Percentiles rank a stretch among this genome's conserved stretches.
Evolutionary conservation across 2,113 vertebrate species (phyloP).

Genomic region (Corythoichthys intestinalis): DNA sequence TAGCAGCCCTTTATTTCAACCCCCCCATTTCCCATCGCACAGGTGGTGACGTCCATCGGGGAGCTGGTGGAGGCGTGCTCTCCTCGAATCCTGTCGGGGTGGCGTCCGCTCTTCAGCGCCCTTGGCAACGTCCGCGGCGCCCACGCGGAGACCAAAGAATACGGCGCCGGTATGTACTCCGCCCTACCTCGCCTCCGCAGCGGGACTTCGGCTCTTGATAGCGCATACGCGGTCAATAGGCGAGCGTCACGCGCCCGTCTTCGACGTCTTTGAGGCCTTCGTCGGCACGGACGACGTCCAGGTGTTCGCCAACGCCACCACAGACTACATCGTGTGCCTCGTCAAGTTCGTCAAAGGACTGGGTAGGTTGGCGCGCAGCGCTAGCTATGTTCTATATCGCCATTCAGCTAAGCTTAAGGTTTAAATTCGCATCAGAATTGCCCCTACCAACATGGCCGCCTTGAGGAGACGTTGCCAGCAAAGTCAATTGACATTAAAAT

Average conservation of each 20-base stretch:
- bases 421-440: too few relatives aligned
- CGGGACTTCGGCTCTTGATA: not conserved
- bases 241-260: slow-evolving; percentile 91
- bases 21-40: not conserved
- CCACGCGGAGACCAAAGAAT: slow-evolving; percentile 90
- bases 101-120: slow-evolving; percentile 95
- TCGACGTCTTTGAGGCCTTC: slow-evolving; percentile 98
- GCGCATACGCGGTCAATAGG: slow-evolving; percentile 62
- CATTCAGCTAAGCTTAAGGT: too few relatives aligned
- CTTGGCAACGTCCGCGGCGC: slow-evolving; percentile 87
- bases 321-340: slow-evolving; percentile 99
- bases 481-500: too few relatives aligned
- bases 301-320: slow-evolving; percentile 95
- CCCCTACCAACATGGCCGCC: too few relatives aligned
- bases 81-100: slow-evolving; percentile 91
- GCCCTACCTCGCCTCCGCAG: not conserved
- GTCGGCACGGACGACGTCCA: slow-evolving; percentile 97
- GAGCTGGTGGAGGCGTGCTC: slow-evolving; percentile 97
- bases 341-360: slow-evolving; percentile 99
- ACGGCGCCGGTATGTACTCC: slow-evolving; percentile 80
- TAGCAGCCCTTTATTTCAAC: too few relatives aligned
- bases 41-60: slow-evolving; percentile 95
- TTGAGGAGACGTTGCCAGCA: too few relatives aligned
- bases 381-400: too few relatives aligned
- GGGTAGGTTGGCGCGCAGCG: slow-evolving; percentile 68